Conservation (phyloP, 2,113 vertebrate species). For the Phalacrocorax aristotelis region DNA sequence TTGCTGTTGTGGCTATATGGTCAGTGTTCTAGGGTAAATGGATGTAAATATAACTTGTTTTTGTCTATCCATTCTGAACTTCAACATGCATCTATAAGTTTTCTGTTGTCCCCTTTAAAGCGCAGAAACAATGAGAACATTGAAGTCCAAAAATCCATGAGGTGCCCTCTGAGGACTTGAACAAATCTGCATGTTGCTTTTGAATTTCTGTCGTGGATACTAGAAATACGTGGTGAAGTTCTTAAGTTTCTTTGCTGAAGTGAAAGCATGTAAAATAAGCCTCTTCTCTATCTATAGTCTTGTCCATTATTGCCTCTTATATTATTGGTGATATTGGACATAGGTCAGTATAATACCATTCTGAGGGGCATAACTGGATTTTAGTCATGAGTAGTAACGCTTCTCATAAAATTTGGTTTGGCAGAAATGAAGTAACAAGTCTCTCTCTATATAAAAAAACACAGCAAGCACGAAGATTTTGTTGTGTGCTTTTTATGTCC, state of each 20-base stretch:
- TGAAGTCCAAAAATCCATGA: neutral
- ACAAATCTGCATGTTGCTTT: neutral
- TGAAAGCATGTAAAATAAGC: neutral
- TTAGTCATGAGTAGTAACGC: neutral
- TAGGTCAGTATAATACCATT: neutral
- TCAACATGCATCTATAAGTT: neutral
- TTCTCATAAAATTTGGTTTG: neutral
- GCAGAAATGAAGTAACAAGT: neutral
- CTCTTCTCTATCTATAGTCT: neutral
- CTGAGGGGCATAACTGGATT: neutral
- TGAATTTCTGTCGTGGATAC: neutral
- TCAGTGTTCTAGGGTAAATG: constrained; percentile 6
- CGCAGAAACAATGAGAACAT: neutral
- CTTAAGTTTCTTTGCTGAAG: neutral
- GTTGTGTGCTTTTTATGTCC: neutral
- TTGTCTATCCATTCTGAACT: neutral
- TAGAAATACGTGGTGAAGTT: neutral
- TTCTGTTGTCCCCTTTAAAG: neutral
- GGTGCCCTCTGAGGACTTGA: neutral
- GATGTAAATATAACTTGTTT: neutral
- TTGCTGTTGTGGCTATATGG: neutral
- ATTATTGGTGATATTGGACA: neutral
- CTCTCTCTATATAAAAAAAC: neutral
- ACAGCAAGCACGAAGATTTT: neutral
- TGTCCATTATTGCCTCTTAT: neutral